A percentile compares a stretch with the other conserved stretches of the same genome.
These are phyloP conservation scores for Ptychadena robeensis DNA, from an alignment of 2,797 vertebrate genomes.

Conservation along the genomic window DNA sequence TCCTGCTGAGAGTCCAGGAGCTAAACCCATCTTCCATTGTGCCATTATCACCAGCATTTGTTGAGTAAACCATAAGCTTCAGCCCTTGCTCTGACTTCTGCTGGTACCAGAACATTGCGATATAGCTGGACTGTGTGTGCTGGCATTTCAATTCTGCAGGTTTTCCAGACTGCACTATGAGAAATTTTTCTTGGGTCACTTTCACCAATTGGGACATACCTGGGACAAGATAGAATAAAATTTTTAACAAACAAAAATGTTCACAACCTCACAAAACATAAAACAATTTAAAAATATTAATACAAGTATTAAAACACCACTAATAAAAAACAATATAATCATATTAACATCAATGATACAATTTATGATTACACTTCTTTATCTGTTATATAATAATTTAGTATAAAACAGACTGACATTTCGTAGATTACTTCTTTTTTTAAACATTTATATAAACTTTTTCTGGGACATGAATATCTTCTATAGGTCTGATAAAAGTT, in stretches of 20 bases:
- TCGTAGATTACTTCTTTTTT: no score
- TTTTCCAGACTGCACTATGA: neutral
- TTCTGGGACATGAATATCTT: no score
- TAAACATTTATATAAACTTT: no score
- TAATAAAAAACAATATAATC: no score
- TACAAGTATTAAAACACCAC: no score
- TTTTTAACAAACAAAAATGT: no score
- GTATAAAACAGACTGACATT: no score
- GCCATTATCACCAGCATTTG: neutral
- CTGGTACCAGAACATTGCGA: constrained; percentile 40
- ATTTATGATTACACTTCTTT: neutral
- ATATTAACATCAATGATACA: neutral
- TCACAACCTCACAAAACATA: no score
- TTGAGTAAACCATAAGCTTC: constrained; percentile 3
- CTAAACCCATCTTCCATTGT: neutral
- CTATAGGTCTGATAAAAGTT: no score
- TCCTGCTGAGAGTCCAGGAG: neutral
- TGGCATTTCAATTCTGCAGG: neutral
- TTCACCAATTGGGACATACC: neutral
- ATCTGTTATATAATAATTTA: no score
- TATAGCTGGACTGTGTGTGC: neutral
- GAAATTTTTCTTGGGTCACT: neutral
- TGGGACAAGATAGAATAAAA: neutral
- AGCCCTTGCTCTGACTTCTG: neutral
- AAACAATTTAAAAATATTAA: no score